These are phyloP conservation scores for Parelbella ahira DNA, from an alignment of 2,888 invertebrate species.

Conservation along the genomic window DNA sequence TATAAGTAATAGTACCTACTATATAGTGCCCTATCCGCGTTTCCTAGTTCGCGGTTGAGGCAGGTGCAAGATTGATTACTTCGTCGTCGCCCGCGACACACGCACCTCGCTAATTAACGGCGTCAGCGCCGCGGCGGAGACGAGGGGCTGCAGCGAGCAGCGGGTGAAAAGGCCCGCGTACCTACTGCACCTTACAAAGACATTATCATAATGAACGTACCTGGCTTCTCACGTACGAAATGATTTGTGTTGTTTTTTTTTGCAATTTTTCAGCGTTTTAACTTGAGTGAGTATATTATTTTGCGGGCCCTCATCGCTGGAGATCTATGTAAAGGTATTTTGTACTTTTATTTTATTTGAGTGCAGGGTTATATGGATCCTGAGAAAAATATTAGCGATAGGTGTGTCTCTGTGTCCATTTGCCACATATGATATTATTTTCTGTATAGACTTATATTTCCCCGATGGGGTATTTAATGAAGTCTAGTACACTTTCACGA, in stretches of 20 bases:
- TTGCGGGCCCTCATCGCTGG: constrained; percentile 7
- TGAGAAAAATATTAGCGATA: too few relatives aligned
- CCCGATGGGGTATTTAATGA: too few relatives aligned
- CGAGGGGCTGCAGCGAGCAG: constrained; percentile 24
- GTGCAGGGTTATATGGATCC: too few relatives aligned
- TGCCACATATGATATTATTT: too few relatives aligned
- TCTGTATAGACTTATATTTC: too few relatives aligned
- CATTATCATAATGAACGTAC: constrained; percentile 26
- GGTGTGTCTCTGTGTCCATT: too few relatives aligned
- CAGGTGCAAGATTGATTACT: constrained; percentile 73
- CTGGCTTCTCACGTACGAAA: constrained; percentile 16
- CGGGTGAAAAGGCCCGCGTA: constrained; percentile 27
- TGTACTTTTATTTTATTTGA: too few relatives aligned
- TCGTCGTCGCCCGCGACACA: constrained; percentile 49
- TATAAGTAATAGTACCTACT: too few relatives aligned
- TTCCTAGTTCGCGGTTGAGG: too few relatives aligned
- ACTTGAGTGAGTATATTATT: constrained; percentile 20
- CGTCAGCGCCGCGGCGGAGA: constrained; percentile 40
- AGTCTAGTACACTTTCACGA: too few relatives aligned
- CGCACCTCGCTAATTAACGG: constrained; percentile 61
- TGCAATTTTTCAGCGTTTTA: constrained; percentile 23
- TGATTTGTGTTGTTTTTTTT: constrained; percentile 19
- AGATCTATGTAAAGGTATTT: too few relatives aligned
- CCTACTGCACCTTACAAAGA: constrained; percentile 27
- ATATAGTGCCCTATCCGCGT: too few relatives aligned